phyloP scores from a whole-genome alignment of 2,797 vertebrate species.

The Chrysocyon brachyurus region DNA sequence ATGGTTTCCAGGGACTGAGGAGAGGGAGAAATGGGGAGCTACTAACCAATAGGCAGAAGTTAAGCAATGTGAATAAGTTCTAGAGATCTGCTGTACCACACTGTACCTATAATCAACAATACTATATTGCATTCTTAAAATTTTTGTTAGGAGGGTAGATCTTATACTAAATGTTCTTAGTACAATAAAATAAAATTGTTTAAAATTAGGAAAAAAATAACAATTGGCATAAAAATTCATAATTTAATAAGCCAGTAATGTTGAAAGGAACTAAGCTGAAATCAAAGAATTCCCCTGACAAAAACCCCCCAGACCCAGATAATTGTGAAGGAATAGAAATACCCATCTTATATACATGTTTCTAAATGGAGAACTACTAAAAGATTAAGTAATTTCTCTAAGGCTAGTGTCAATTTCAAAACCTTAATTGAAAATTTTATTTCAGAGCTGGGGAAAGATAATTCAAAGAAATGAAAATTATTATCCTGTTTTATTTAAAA shows the following conservation, averaged over 20 bases:
- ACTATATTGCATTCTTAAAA: not conserved
- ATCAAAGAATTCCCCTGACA: not conserved
- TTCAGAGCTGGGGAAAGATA: not conserved
- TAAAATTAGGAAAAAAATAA: not conserved
- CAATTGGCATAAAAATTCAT: not conserved
- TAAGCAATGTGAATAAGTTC: not conserved
- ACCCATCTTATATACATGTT: not conserved
- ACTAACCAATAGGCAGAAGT: not conserved
- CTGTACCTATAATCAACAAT: not conserved
- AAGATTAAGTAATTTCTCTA: not conserved
- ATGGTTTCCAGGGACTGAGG: not conserved
- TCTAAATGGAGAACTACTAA: not conserved
- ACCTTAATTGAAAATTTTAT: not conserved
- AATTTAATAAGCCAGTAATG: not conserved
- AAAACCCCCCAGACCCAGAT: not conserved
- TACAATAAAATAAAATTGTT: not conserved
- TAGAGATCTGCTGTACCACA: not conserved
- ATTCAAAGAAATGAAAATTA: not conserved
- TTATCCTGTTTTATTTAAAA: not conserved
- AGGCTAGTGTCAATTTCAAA: slow-evolving; percentile 3
- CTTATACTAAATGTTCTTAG: not conserved
- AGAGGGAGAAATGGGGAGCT: not conserved
- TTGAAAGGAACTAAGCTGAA: slow-evolving; percentile 1
- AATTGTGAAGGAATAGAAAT: not conserved
- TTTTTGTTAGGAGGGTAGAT: not conserved